These are phyloP conservation scores for Albula glossodonta DNA, from an alignment of 2,113 vertebrate genomes.

Conservation along the genomic window DNA sequence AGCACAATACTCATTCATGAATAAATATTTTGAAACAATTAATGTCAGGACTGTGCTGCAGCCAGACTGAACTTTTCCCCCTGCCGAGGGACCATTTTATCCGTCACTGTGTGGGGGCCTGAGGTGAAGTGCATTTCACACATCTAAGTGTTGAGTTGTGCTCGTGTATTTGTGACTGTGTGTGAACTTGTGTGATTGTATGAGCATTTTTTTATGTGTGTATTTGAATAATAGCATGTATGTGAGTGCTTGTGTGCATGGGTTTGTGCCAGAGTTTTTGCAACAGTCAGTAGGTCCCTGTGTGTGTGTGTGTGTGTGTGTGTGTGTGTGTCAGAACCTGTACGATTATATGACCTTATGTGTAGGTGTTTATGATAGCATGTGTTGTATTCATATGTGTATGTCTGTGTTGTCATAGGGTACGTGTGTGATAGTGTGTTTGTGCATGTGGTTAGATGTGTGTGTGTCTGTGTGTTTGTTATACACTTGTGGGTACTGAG, in stretches of 20 bases:
- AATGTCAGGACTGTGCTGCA: neutral
- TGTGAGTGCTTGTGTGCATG: too few species aligned
- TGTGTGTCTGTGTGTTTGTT: too few species aligned
- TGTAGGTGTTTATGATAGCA: too few species aligned
- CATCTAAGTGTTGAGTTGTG: conserved; percentile 7
- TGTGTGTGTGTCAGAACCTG: too few species aligned
- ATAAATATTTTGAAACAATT: conserved; percentile 5
- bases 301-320: neutral
- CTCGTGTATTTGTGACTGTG: neutral
- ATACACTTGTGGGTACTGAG: too few species aligned
- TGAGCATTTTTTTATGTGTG: neutral
- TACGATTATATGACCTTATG: too few species aligned
- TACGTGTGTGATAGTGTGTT: too few species aligned
- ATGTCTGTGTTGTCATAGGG: too few species aligned
- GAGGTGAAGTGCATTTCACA: too few species aligned
- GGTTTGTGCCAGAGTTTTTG: neutral
- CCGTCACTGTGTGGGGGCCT: neutral
- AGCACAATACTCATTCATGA: neutral
- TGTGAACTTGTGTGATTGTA: neutral
- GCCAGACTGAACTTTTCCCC: neutral
- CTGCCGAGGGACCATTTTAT: neutral
- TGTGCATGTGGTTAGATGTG: too few species aligned
- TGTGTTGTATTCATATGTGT: too few species aligned
- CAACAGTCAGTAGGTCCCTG: neutral
- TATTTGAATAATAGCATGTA: neutral